Evolutionary conservation across 64 coral and sea anemone genomes (phyloP).

Genomic region (Hydrozoanthus tunicans): DNA sequence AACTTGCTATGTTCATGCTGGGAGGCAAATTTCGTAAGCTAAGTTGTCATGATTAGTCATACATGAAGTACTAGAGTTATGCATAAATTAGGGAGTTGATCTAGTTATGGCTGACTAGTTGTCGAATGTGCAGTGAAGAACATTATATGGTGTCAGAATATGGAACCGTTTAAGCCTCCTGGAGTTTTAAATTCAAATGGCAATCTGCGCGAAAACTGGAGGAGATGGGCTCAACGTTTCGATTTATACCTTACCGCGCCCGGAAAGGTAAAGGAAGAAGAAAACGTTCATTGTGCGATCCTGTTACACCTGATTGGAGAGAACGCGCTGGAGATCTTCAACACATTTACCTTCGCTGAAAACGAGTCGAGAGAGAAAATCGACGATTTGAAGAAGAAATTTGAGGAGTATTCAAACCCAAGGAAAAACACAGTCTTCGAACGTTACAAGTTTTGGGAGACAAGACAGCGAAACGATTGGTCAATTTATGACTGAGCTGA

Average conservation of each 20-base stretch:
- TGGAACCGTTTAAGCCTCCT: constrained; percentile 34
- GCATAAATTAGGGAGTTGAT: not conserved
- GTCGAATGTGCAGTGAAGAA: constrained; percentile 7
- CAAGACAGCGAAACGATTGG: constrained; percentile 27
- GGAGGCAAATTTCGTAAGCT: too few relatives aligned
- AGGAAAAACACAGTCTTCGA: constrained; percentile 62
- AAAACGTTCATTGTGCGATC: constrained; percentile 40
- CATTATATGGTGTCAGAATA: constrained; percentile 54
- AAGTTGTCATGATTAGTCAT: not conserved
- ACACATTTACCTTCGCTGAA: constrained; percentile 33
- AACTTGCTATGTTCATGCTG: too few relatives aligned
- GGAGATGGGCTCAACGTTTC: constrained; percentile 35
- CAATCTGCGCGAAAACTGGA: constrained; percentile 57
- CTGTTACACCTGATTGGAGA: constrained; percentile 37
- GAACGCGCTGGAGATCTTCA: constrained; percentile 35
- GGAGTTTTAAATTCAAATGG: constrained; percentile 22
- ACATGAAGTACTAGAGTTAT: not conserved
- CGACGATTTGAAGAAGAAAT: constrained; percentile 3
- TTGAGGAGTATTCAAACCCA: constrained; percentile 33
- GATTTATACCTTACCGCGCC: constrained; percentile 22
- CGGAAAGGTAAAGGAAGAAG: not conserved
- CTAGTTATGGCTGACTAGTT: not conserved
- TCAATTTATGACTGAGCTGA: constrained; percentile 50
- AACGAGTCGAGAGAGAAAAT: constrained; percentile 31
- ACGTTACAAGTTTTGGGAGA: constrained; percentile 42